phyloP scores from a whole-genome alignment of 2,113 vertebrate genomes.

The Lamprotornis superbus region DNA sequence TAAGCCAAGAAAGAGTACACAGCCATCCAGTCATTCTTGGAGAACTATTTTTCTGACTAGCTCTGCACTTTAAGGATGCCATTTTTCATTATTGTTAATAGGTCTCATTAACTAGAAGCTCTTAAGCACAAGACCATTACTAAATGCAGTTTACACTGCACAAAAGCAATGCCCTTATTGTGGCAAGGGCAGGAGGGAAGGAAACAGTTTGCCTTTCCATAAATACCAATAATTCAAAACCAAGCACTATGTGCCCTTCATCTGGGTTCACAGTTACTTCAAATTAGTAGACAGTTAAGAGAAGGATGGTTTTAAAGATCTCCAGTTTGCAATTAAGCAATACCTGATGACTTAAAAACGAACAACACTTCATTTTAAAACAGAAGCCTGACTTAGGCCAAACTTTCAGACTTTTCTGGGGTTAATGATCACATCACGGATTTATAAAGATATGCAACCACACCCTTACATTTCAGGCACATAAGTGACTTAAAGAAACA shows the following conservation, averaged over 20 bases:
- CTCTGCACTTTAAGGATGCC: slow-evolving; percentile 50
- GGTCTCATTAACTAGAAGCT: slow-evolving; percentile 54
- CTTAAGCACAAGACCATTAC: slow-evolving; percentile 52
- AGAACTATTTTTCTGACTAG: slow-evolving; percentile 56
- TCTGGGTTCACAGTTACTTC: neutral
- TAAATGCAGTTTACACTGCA: slow-evolving; percentile 51
- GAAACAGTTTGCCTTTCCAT: neutral
- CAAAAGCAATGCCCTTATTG: slow-evolving; percentile 30
- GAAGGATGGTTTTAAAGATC: neutral
- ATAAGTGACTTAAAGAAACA: neutral
- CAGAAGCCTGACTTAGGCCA: neutral
- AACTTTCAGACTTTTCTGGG: neutral
- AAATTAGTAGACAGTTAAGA: neutral
- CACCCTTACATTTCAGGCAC: neutral
- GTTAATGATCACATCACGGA: neutral
- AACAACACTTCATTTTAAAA: neutral
- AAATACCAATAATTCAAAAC: slow-evolving; percentile 36
- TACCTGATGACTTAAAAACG: neutral
- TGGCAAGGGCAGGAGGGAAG: slow-evolving; percentile 33
- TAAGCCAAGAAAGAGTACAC: slow-evolving; percentile 12
- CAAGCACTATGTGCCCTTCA: neutral
- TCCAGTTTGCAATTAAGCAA: neutral
- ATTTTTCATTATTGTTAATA: slow-evolving; percentile 65
- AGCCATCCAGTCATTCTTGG: slow-evolving; percentile 18
- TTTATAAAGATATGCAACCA: neutral